phyloP scores from a whole-genome alignment of 2,113 vertebrate genomes.

The Passer montanus region DNA sequence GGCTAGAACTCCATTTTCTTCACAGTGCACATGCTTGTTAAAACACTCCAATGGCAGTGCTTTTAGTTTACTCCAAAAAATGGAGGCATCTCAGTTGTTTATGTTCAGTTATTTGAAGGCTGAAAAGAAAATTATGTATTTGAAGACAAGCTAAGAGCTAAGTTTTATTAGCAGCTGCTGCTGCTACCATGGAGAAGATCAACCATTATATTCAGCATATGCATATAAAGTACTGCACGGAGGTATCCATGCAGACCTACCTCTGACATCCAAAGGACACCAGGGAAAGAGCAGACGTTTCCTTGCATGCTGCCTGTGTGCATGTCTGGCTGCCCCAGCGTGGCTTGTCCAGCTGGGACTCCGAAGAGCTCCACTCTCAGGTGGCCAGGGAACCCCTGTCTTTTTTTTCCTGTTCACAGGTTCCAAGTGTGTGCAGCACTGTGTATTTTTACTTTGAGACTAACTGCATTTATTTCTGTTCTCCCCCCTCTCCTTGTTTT shows the following conservation, averaged over 20 bases:
- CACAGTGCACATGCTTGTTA: background rate
- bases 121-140: background rate
- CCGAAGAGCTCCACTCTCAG: background rate
- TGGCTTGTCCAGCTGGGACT: background rate
- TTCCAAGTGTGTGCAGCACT: background rate
- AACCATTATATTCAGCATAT: background rate
- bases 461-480: background rate
- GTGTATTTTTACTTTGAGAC: background rate
- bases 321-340: background rate
- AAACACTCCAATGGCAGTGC: background rate
- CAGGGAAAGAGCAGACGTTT: background rate
- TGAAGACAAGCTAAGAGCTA: background rate
- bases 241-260: background rate
- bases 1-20: background rate
- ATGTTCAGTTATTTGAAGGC: background rate
- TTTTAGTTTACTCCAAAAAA: background rate
- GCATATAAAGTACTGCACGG: background rate
- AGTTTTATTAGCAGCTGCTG: background rate
- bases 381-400: background rate
- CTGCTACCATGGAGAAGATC: background rate
- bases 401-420: too few species aligned
- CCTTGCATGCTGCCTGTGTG: fast-evolving
- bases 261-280: background rate
- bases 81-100: background rate
- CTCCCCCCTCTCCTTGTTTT: background rate